A percentile compares a stretch with the other conserved stretches of the same genome.
Evolutionary conservation across 1,140 invertebrate genomes (phyloP).

Genomic region (Anoplolepis gracilipes): DNA sequence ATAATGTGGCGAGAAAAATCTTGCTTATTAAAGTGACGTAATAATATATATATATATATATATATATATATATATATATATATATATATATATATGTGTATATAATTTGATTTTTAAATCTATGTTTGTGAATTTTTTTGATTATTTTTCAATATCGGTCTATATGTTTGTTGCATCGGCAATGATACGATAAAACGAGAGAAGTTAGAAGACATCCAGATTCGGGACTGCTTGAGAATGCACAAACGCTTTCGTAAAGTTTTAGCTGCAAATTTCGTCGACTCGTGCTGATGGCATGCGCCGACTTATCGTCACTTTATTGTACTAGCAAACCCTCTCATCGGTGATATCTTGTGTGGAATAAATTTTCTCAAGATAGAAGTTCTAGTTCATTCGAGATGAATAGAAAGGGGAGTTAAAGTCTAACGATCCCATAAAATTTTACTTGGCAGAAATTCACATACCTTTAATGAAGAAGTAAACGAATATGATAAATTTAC

Average conservation of each 20-base stretch:
- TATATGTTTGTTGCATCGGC: slow-evolving; percentile 13
- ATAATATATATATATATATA: slow-evolving; percentile 10
- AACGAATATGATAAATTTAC: slow-evolving; percentile 21
- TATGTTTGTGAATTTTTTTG: slow-evolving; percentile 37
- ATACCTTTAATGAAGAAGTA: background rate
- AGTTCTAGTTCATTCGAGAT: slow-evolving; percentile 34
- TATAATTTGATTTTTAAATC: slow-evolving; percentile 9
- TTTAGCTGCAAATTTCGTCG: slow-evolving; percentile 67
- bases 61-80: too few species aligned
- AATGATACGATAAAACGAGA: slow-evolving; percentile 17
- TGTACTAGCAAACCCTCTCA: slow-evolving; percentile 8
- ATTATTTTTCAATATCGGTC: slow-evolving; percentile 18
- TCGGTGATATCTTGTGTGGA: slow-evolving; percentile 11
- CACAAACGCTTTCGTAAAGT: slow-evolving; percentile 61
- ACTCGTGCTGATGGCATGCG: slow-evolving; percentile 23
- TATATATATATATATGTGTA: too few species aligned
- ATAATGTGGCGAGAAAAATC: background rate
- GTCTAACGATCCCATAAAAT: slow-evolving; percentile 27
- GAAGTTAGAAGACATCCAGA: slow-evolving; percentile 48
- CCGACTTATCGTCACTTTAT: slow-evolving; percentile 44
- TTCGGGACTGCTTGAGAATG: slow-evolving; percentile 64
- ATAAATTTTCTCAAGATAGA: slow-evolving; percentile 53
- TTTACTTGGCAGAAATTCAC: background rate
- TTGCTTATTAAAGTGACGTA: background rate
- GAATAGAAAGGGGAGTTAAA: background rate